phyloP scores from a whole-genome alignment of 2,888 invertebrate species.

The Agrypnus murinus region DNA sequence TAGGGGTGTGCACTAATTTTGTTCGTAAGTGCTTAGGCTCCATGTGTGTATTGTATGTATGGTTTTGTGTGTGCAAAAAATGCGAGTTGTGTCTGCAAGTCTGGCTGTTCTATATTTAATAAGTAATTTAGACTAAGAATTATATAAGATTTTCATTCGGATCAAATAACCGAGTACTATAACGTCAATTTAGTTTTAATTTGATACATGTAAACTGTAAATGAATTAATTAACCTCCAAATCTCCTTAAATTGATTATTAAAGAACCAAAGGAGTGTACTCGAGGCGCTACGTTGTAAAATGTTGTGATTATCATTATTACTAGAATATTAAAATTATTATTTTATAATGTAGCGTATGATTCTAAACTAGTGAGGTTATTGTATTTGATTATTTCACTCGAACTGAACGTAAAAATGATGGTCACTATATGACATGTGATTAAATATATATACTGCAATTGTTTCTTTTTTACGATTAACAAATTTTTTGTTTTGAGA shows the following conservation, averaged over 20 bases:
- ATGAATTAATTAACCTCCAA: conserved; percentile 36
- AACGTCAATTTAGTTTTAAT: conserved; percentile 49
- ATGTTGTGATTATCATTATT: conserved; percentile 49
- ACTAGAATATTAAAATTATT: conserved; percentile 50
- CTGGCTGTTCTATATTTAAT: conserved; percentile 68
- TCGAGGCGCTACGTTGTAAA: conserved; percentile 51
- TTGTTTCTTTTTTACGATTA: too few relatives aligned
- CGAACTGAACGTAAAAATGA: conserved; percentile 56
- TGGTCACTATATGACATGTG: conserved; percentile 38
- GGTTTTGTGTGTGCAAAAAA: conserved; percentile 54
- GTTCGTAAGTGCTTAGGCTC: conserved; percentile 55
- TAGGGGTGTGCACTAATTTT: conserved; percentile 53
- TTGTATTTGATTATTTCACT: conserved; percentile 63
- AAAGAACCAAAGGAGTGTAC: conserved; percentile 49
- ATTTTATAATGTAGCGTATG: conserved; percentile 60
- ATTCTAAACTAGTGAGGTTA: conserved; percentile 59
- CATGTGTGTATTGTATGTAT: conserved; percentile 51
- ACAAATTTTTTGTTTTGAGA: conserved; percentile 7
- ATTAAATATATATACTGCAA: conserved; percentile 18
- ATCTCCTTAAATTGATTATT: conserved; percentile 34
- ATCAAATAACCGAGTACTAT: conserved; percentile 54
- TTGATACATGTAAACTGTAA: conserved; percentile 41
- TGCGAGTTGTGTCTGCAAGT: conserved; percentile 66
- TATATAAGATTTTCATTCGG: conserved; percentile 54
- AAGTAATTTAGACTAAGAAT: conserved; percentile 59